These are phyloP conservation scores for Pterois miles DNA, from an alignment of 2,797 vertebrate genomes.

Conservation along the genomic window DNA sequence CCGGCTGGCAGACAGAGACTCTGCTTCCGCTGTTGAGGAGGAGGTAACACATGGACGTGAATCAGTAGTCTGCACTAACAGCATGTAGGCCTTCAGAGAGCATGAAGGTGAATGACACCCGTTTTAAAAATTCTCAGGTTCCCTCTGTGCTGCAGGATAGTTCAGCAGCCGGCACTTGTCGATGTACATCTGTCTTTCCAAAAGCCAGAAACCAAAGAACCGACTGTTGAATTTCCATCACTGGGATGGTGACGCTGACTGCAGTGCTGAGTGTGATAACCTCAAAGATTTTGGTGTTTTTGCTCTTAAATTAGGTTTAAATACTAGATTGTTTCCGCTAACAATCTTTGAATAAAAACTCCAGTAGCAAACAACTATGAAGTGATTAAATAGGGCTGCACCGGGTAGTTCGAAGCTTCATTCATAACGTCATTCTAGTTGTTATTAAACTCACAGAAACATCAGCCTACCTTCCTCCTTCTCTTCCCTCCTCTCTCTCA, in stretches of 20 bases:
- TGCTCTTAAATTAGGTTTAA: neutral
- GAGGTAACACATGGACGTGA: constrained; percentile 82
- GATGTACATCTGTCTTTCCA: neutral
- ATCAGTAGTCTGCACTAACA: neutral
- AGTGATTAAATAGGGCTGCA: too few species aligned
- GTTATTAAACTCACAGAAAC: too few species aligned
- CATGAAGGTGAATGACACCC: constrained; percentile 9
- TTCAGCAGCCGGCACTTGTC: neutral
- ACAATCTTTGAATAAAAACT: neutral
- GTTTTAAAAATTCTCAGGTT: constrained; percentile 16
- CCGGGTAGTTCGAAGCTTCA: too few species aligned
- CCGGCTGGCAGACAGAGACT: constrained; percentile 87
- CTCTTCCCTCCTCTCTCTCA: too few species aligned
- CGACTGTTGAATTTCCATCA: neutral
- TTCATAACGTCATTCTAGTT: too few species aligned
- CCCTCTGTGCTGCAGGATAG: neutral
- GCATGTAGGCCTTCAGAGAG: neutral
- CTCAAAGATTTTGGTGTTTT: neutral
- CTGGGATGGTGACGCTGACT: neutral
- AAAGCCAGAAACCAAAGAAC: constrained; percentile 12
- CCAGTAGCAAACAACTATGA: too few species aligned
- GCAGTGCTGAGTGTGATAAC: neutral
- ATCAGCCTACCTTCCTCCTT: too few species aligned
- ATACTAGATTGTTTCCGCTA: neutral
- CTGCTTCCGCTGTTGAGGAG: constrained; percentile 88